Base-by-base conservation (phyloP, 2,888 invertebrate genomes). In the Coelopa pilipes region DNA sequence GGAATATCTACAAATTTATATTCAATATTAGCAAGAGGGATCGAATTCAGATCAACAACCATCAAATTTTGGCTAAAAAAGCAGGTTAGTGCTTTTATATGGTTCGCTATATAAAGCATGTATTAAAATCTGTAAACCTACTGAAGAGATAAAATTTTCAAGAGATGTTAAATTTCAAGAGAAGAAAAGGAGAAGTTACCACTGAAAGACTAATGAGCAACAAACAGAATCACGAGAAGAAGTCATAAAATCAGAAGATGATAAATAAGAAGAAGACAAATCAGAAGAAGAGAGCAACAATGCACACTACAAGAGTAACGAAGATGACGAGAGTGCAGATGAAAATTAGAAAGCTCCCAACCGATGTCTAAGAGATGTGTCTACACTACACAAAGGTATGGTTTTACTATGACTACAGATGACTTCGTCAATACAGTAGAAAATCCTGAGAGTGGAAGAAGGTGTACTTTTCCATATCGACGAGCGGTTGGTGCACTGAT, bases 131-230 rank as follows among this genome's bases (percentile, higher is more conserved):
- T 2, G 3, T 53, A 34, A 34, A 34, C 53, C 53, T n/a, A 53
- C 3, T 3, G 53, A 15, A n/a, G 15, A 53, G n/a, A 11, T 53
- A 15, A 53, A 53, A 7, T 13, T 53, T 19, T 62, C 62, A 17
- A 63, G 71, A 70, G 71, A 70, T 34, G 71, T 55, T 12, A 13
- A 24, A 62, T 62, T 62, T 62, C 62, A 62, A 62, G 62, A 62
- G 21, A 62, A 62, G 62, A 62, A 34, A 62, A 15, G 21, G 62
- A 21, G 7, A 7, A 62, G 4, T 12, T 62, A 34, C 62, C 62
- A n/a, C 10, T 62, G 21, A 13, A 24, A 45, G 45, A 34, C 34
- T 34, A 24, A 62, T 1, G 21, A 45, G 15, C 17, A 34, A 45
- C 34, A n/a, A 15, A 62, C 15, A 34, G 10, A 19, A 62, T 2